Base-by-base conservation (phyloP, 2,888 invertebrate species). In the Herminia tarsipennalis region DNA sequence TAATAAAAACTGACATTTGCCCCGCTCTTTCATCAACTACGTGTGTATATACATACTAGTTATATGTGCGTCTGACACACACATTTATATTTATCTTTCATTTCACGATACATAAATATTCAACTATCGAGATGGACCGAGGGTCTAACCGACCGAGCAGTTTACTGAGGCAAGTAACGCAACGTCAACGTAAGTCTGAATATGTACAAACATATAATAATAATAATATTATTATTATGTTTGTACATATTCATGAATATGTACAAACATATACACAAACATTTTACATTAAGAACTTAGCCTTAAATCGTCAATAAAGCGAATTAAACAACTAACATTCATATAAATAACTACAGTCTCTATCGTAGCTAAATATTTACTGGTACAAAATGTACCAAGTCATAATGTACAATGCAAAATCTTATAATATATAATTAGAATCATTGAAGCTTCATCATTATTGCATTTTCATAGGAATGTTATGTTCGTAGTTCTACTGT, bases 311-410 rank as follows among this genome's bases (percentile, higher is more conserved):
- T 78, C 66, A 63, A 74, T 76, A 74, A 83, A 85, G 84, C 83
- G 80, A 77, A 79, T 78, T 76, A 80, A 84, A 86, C 82, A 76
- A 79, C 88, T 87, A 88, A 87, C 86, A 86, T 83, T 86, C 61
- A 87, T 86, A 83, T 85, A 86, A 76, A 79, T 79, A 83, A 70
- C 86, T 88, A 88, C 84, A 85, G 79, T 87, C 83, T 86, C 81
- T 84, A 81, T 78, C 73, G 76, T 79, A 75, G 72, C 86, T 86
- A 84, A 76, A 70, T 70, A 68, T 69, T 72, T 62, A 69, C 58
- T 62, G 72, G 74, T 73, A 78, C 73, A 75, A 70, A 61, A 56
- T 28, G 17, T 57, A 60, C 38, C 55, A 42, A 36, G 51, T 50
- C 38, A 47, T 52, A 62, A 49, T 59, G 38, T 49, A 64, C 56